A percentile compares a stretch with the other conserved stretches of the same genome.
These are phyloP conservation scores for Epizoanthus illoricatus DNA, from an alignment of 92 coral and sea anemone genomes.

Conservation along the genomic window DNA sequence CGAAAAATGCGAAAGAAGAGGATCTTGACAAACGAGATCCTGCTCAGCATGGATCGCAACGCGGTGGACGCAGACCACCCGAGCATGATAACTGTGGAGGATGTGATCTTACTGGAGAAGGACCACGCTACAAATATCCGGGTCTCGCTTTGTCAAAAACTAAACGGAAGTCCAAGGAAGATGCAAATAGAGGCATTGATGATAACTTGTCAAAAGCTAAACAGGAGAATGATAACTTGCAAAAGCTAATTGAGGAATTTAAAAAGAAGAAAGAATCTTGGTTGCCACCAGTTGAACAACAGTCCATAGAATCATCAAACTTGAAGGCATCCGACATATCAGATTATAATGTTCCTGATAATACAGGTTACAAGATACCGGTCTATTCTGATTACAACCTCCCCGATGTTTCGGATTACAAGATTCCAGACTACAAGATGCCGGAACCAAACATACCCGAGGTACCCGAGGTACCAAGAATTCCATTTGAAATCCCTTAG, in stretches of 20 bases:
- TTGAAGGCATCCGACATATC: background rate
- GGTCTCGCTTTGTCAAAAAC: background rate
- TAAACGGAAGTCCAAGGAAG: background rate
- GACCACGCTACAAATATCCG: background rate
- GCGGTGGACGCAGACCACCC: background rate
- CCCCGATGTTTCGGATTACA: background rate
- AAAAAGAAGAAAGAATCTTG: too few relatives aligned
- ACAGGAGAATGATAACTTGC: background rate
- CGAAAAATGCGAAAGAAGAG: background rate
- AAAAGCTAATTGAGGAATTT: too few relatives aligned
- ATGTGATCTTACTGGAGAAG: background rate
- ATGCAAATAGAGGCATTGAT: background rate
- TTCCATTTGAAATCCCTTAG: background rate
- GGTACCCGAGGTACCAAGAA: background rate
- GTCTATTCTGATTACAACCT: background rate
- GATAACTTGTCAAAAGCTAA: too few relatives aligned
- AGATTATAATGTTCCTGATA: background rate
- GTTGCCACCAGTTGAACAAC: background rate
- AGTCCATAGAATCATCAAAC: too few relatives aligned
- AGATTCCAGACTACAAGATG: background rate
- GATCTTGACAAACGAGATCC: background rate
- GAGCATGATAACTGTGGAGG: conserved; percentile 5
- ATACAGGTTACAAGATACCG: background rate
- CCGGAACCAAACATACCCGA: background rate
- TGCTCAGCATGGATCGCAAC: background rate